Evolutionary conservation across 2,113 vertebrate genomes (phyloP).

Genomic region (Psophia crepitans): DNA sequence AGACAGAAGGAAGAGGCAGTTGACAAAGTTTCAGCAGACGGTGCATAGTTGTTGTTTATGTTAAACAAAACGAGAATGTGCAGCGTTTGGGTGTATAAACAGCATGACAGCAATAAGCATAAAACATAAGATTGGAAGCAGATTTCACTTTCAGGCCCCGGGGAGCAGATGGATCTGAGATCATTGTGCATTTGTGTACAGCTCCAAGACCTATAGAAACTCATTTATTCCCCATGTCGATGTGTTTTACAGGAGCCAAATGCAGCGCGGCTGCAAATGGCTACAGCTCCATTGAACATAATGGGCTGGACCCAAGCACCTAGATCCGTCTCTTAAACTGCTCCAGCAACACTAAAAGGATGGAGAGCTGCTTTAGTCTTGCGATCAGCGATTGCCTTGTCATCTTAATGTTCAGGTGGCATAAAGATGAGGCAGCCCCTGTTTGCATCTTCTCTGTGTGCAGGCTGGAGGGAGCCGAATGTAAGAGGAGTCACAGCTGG

Average conservation of each 20-base stretch:
- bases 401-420: conserved; percentile 33
- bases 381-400: conserved; percentile 1
- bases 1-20: conserved; percentile 68
- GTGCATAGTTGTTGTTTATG: conserved; percentile 70
- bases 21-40: conserved; percentile 68
- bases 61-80: conserved; percentile 70
- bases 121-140: conserved; percentile 66
- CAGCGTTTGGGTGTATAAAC: conserved; percentile 63
- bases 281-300: conserved; percentile 19
- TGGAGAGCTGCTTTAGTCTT: background rate
- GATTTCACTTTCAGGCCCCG: conserved; percentile 62
- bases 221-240: conserved; percentile 19
- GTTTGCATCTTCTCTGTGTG: background rate
- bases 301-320: conserved; percentile 30
- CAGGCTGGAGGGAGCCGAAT: background rate
- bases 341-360: background rate
- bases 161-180: conserved; percentile 65
- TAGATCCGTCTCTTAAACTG: conserved; percentile 10
- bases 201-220: conserved; percentile 48
- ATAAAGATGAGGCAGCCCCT: conserved; percentile 17
- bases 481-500: background rate
- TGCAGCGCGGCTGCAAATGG: background rate
- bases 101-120: conserved; percentile 66
- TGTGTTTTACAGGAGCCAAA: conserved; percentile 38
- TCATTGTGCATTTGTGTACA: conserved; percentile 60